Evolutionary conservation across 2,797 vertebrate genomes (phyloP).

Genomic region (Limnodromus scolopaceus): DNA sequence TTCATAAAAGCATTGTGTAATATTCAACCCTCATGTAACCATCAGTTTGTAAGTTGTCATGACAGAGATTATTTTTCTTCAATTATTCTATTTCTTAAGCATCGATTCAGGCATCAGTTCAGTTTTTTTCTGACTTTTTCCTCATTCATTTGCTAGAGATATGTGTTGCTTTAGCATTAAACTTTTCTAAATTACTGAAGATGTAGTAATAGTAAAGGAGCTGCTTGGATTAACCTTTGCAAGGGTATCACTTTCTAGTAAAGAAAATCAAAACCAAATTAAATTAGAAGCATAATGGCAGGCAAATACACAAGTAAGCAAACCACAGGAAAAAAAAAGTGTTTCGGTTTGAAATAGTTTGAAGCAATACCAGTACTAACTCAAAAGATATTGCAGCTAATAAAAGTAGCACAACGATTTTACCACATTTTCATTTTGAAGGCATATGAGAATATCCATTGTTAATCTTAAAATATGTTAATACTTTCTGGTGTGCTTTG

Average conservation of each 20-base stretch:
- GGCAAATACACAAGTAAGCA: neutral
- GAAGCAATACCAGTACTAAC: neutral
- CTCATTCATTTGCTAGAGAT: neutral
- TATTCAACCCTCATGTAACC: slow-evolving; percentile 1
- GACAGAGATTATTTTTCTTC: slow-evolving; percentile 2
- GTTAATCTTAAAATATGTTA: neutral
- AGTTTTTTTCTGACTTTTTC: neutral
- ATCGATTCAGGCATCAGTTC: neutral
- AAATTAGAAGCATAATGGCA: neutral
- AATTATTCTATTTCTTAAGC: neutral
- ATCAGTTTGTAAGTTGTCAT: neutral
- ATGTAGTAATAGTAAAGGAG: neutral
- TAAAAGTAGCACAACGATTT: neutral
- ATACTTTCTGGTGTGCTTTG: neutral
- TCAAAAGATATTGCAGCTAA: neutral
- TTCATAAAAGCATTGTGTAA: slow-evolving; percentile 21
- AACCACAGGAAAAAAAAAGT: neutral
- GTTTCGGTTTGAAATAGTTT: neutral
- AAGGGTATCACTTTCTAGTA: neutral
- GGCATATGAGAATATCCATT: neutral
- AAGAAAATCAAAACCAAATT: neutral
- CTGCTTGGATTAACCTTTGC: neutral
- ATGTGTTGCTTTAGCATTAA: neutral
- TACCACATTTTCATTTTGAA: neutral
- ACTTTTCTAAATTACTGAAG: neutral